phyloP scores from a whole-genome alignment of 2,888 invertebrate species.

The Coelinius sp. region DNA sequence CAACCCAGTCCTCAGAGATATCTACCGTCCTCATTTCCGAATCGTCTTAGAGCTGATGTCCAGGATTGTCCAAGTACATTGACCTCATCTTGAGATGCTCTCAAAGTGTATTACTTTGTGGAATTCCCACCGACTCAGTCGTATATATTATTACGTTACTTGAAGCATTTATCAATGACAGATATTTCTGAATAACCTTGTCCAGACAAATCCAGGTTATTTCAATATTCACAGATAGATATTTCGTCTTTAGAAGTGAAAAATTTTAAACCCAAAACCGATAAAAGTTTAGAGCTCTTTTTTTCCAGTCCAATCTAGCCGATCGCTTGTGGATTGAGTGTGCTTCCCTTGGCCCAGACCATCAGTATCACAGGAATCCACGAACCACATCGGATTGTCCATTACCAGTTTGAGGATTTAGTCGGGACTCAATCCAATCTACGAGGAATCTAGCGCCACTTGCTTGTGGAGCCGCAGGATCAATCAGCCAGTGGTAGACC shows the following conservation, averaged over 20 bases:
- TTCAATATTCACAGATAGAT: no score
- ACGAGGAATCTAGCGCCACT: not conserved
- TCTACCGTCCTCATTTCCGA: constrained; percentile 24
- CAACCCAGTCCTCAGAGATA: not conserved
- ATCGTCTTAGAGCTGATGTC: constrained; percentile 19
- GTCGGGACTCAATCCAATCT: not conserved
- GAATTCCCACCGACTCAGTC: no score
- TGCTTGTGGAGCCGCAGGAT: not conserved
- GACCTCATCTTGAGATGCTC: not conserved
- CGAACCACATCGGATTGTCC: not conserved
- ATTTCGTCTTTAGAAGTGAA: no score
- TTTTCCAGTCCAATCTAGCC: not conserved
- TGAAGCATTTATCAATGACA: no score
- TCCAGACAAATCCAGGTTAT: no score
- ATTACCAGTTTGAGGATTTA: not conserved
- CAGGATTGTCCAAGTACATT: not conserved
- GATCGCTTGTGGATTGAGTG: not conserved
- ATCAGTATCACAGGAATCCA: not conserved
- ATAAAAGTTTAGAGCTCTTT: not conserved
- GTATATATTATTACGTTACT: not conserved
- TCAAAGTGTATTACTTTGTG: not conserved
- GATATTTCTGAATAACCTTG: no score
- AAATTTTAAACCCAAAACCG: no score
- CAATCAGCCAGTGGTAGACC: not conserved
- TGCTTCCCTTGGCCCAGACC: not conserved